These are phyloP conservation scores for Pollicipes pollicipes DNA, from an alignment of 1,140 invertebrate species.

Conservation along the genomic window DNA sequence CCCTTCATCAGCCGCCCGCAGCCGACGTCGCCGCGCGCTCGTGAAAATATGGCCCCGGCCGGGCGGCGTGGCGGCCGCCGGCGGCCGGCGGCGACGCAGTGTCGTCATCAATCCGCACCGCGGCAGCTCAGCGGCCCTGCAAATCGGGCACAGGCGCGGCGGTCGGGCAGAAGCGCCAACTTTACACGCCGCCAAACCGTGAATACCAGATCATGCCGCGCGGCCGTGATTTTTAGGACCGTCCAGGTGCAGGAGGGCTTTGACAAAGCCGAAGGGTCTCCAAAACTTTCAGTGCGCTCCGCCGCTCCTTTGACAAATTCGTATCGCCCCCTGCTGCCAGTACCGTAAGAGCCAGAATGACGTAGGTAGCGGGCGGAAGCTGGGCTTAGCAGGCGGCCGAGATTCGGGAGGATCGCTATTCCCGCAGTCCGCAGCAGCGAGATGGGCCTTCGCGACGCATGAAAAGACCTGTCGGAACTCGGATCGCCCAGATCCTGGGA, in stretches of 20 bases:
- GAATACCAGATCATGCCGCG: not conserved
- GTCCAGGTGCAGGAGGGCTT: not conserved
- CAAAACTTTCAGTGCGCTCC: slow-evolving; percentile 1
- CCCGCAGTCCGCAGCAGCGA: not conserved
- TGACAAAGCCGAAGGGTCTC: slow-evolving; percentile 1
- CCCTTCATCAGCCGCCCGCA: not conserved
- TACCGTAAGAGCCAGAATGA: not conserved
- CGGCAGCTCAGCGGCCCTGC: no score
- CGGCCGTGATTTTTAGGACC: not conserved
- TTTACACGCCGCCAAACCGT: not conserved
- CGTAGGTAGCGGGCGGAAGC: not conserved
- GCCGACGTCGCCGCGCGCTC: no score
- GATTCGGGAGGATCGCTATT: not conserved
- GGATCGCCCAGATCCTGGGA: not conserved
- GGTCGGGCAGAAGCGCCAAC: no score
- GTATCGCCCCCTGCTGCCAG: not conserved
- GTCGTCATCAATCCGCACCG: no score
- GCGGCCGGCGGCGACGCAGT: no score
- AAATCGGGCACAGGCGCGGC: no score
- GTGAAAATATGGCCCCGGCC: not conserved
- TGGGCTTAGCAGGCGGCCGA: not conserved
- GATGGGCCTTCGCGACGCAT: not conserved
- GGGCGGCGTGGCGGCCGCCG: no score
- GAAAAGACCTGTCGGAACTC: not conserved
- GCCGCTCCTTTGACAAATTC: not conserved